phyloP scores from a whole-genome alignment of 2,888 invertebrate species.

The Charanyca ferruginea region DNA sequence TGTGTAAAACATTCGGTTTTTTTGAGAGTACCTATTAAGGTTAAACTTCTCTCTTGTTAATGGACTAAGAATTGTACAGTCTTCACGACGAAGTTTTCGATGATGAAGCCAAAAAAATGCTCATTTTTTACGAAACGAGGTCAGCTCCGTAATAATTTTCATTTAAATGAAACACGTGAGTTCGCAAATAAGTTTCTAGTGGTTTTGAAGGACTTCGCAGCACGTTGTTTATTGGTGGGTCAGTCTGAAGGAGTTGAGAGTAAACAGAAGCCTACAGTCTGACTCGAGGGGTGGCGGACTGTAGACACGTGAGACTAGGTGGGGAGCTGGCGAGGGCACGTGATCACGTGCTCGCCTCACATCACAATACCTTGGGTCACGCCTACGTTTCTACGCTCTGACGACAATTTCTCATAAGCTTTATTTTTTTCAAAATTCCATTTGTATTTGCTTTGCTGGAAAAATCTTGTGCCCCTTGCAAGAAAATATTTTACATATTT shows the following conservation, averaged over 20 bases:
- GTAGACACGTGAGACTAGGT: conserved; percentile 66
- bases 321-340: conserved; percentile 58
- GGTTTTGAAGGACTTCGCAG: conserved; percentile 79
- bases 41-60: conserved; percentile 44
- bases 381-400: conserved; percentile 16
- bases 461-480: not conserved
- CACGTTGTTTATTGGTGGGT: conserved; percentile 77
- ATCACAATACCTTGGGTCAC: conserved; percentile 55
- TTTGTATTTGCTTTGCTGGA: conserved; percentile 11
- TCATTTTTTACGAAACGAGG: conserved; percentile 66
- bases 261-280: conserved; percentile 78
- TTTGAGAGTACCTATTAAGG: conserved; percentile 29
- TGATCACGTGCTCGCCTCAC: conserved; percentile 59
- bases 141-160: conserved; percentile 74
- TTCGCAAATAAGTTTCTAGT: conserved; percentile 78
- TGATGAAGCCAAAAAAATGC: conserved; percentile 73
- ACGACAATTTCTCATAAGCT: conserved; percentile 12
- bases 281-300: conserved; percentile 64
- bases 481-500: not conserved
- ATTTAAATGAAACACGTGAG: conserved; percentile 80
- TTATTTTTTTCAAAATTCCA: conserved; percentile 25
- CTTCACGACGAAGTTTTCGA: conserved; percentile 66
- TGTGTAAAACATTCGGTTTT: conserved; percentile 28
- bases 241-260: conserved; percentile 78
- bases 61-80: conserved; percentile 63